These are phyloP conservation scores for Pristionchus exspectatus DNA, from an alignment of 2,888 invertebrate species.

Conservation along the genomic window DNA sequence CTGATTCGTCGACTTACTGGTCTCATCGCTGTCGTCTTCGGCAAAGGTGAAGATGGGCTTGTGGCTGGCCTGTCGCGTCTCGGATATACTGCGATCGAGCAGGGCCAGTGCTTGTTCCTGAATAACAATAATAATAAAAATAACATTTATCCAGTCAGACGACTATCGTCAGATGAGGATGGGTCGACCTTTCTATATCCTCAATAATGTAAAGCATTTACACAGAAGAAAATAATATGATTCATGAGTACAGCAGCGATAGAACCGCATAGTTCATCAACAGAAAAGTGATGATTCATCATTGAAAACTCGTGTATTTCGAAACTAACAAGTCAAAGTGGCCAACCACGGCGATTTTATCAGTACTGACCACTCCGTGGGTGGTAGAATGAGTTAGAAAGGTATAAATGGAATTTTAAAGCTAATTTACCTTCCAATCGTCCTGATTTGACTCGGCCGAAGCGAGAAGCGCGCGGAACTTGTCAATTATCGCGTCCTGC, in stretches of 20 bases:
- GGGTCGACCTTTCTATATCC: neutral
- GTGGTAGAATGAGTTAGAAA: neutral
- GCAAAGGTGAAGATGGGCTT: constrained; percentile 26
- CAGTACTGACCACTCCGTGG: neutral
- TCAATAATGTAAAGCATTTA: neutral
- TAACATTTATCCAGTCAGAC: neutral
- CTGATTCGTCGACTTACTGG: neutral
- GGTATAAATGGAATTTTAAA: neutral
- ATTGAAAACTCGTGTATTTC: neutral
- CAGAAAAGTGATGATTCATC: neutral
- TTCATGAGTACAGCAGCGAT: neutral
- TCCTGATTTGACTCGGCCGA: neutral
- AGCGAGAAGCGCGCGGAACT: constrained; percentile 12
- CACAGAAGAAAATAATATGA: neutral
- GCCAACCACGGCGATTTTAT: neutral
- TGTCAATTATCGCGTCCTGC: neutral
- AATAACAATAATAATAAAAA: neutral
- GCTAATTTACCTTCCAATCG: neutral
- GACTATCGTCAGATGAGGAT: neutral
- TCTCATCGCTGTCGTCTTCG: constrained; percentile 41
- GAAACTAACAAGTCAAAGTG: neutral
- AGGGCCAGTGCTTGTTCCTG: neutral
- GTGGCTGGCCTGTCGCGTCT: neutral
- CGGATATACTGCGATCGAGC: neutral
- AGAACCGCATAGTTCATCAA: neutral